Percentiles rank a stretch among this genome's conserved stretches.
phyloP scores from a whole-genome alignment of 2,888 invertebrate genomes.

The Pollenia amentaria region DNA sequence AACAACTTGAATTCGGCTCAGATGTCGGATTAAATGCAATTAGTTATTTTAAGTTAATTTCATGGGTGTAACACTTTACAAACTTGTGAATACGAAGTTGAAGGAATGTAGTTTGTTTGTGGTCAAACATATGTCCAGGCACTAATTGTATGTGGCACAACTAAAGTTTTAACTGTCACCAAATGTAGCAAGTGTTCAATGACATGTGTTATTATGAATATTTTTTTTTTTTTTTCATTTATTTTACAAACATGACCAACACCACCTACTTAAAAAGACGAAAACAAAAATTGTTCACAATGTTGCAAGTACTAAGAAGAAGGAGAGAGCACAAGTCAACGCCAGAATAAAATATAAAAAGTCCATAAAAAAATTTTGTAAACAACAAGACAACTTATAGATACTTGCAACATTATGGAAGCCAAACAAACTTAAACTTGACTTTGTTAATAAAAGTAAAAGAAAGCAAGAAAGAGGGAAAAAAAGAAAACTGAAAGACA shows the following conservation, averaged over 20 bases:
- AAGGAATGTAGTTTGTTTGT: background rate
- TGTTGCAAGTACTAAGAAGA: constrained; percentile 44
- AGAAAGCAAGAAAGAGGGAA: background rate
- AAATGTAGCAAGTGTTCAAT: constrained; percentile 67
- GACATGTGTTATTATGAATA: constrained; percentile 63
- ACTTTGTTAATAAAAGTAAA: constrained; percentile 61
- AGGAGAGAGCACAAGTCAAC: constrained; percentile 24
- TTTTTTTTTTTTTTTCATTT: background rate
- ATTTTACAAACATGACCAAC: constrained; percentile 51
- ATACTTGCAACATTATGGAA: constrained; percentile 50
- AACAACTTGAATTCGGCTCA: constrained; percentile 46
- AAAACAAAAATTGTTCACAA: constrained; percentile 58
- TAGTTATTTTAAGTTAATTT: constrained; percentile 64
- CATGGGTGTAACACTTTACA: constrained; percentile 47
- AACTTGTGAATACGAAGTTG: background rate
- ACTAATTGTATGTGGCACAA: constrained; percentile 64
- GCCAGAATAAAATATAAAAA: background rate
- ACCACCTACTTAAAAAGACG: constrained; percentile 58
- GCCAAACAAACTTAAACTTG: constrained; percentile 73
- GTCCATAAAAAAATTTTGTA: background rate
- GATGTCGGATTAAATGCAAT: constrained; percentile 68
- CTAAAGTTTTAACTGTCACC: constrained; percentile 70
- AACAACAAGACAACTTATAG: constrained; percentile 18
- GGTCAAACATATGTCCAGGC: constrained; percentile 39
- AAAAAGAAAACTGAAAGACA: constrained; percentile 49